Evolutionary conservation across 64 coral and sea anemone species (phyloP), one percentile per base, ranked within the genome.

Genomic region (Astreopora myriophthalma): DNA sequence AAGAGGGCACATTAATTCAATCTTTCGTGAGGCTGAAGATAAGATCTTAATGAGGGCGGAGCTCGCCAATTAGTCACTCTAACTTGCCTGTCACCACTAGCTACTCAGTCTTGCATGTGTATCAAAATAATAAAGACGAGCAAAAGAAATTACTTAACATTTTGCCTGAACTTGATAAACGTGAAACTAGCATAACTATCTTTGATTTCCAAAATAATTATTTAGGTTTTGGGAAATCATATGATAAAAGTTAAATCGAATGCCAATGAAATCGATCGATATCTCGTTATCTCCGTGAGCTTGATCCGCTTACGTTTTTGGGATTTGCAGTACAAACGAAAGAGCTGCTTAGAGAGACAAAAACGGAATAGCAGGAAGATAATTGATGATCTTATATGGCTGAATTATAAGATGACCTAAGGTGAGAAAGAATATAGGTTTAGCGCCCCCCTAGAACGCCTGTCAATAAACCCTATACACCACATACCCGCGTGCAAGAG

Each of bases 401-500:
- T 72, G 85, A 87, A 87, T 87, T 87, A 87, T 73, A 52, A 71
- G 65, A 87, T 74, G 85, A 74, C 70, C 85, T 87, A 69, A 71
- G 85, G 70, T 60, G 70, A 85, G 37, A 22, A 64, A 82, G 73
- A 92, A 92, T 92, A 92, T 86, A 92, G 70, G 90, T 84, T 76
- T 75, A 86, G 48, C 33, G 90, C 90, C 90, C 90, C 87, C 90
- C 84, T 74, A 35, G 73, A 63, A 74, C 80, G 60, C 67, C 28
- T 92, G 90, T 92, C 90, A 92, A 92, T 60, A 40, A 85, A 84
- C 48, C 71, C 65, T 86, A 86, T 86, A 69, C 70, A 86, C 90
- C 90, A 85, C 90, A 92, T 92, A 61, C 90, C 51, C 82, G 80
- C 70, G 63, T 64, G 69, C 58, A 85, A 84, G 89, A 63, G 79